phyloP scores from a whole-genome alignment of 2,888 invertebrate genomes.

The Microplitis manilae region DNA sequence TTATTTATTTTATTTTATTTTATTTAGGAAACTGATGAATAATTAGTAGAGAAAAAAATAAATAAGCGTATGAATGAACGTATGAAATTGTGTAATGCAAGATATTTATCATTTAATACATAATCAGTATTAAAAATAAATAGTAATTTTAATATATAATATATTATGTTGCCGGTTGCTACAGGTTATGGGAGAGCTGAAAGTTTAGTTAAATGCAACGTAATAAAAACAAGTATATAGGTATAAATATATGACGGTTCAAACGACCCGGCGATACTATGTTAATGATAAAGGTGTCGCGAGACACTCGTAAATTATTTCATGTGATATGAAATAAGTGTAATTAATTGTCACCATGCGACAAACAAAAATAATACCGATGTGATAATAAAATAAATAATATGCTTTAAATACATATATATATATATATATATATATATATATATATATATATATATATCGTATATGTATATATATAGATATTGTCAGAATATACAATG shows the following conservation, averaged over 20 bases:
- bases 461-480: constrained; percentile 21
- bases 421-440: constrained; percentile 24
- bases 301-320: constrained; percentile 50
- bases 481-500: neutral
- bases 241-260: constrained; percentile 6
- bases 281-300: constrained; percentile 51
- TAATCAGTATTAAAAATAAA: constrained; percentile 19
- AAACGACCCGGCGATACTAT: constrained; percentile 49
- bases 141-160: neutral
- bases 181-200: constrained; percentile 40
- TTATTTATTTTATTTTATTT: too few relatives aligned
- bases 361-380: constrained; percentile 29
- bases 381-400: constrained; percentile 17
- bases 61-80: neutral
- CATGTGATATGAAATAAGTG: constrained; percentile 48
- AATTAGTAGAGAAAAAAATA: neutral
- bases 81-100: constrained; percentile 7
- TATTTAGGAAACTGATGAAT: neutral
- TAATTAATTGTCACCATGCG: constrained; percentile 53
- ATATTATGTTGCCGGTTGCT: neutral
- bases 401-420: constrained; percentile 31
- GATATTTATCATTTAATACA: neutral
- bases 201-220: constrained; percentile 21
- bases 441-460: constrained; percentile 22
- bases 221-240: neutral